phyloP scores from a whole-genome alignment of 1,140 invertebrate species.

The Agraylea sexmaculata region DNA sequence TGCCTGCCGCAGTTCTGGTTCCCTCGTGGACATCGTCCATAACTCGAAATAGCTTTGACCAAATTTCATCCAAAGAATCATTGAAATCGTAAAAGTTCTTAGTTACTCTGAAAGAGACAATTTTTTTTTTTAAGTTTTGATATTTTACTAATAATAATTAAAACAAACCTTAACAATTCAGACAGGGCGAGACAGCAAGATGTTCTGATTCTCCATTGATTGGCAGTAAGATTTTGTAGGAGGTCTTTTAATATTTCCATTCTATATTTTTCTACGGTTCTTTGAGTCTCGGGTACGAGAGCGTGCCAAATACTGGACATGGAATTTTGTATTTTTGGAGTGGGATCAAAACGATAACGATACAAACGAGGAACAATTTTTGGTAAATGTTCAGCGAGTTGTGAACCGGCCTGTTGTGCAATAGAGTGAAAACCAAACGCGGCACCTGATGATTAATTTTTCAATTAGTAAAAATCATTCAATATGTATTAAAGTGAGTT shows the following conservation, averaged over 20 bases:
- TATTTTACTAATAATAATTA: background rate
- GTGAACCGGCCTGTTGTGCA: conserved; percentile 64
- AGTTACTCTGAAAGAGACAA: conserved; percentile 24
- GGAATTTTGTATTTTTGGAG: conserved; percentile 77
- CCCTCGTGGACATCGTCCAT: conserved; percentile 91
- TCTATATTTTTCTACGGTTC: conserved; percentile 79
- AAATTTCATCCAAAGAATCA: conserved; percentile 55
- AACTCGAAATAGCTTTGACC: conserved; percentile 74
- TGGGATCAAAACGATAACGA: conserved; percentile 83
- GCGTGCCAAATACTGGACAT: conserved; percentile 88
- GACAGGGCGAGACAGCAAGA: conserved; percentile 79
- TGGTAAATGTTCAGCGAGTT: conserved; percentile 68
- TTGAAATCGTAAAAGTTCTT: conserved; percentile 29
- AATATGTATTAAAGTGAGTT: background rate
- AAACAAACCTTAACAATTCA: conserved; percentile 55
- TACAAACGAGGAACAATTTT: conserved; percentile 83
- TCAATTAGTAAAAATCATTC: background rate
- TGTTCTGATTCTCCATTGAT: conserved; percentile 79
- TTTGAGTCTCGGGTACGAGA: conserved; percentile 73
- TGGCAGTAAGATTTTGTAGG: conserved; percentile 65
- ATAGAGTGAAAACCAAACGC: conserved; percentile 85
- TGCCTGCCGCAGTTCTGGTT: conserved; percentile 67
- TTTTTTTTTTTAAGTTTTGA: background rate
- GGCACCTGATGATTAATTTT: conserved; percentile 50
- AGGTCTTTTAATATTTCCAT: conserved; percentile 77